Conservation (phyloP, 2,888 invertebrate species). For the Calliphora vomitoria region DNA sequence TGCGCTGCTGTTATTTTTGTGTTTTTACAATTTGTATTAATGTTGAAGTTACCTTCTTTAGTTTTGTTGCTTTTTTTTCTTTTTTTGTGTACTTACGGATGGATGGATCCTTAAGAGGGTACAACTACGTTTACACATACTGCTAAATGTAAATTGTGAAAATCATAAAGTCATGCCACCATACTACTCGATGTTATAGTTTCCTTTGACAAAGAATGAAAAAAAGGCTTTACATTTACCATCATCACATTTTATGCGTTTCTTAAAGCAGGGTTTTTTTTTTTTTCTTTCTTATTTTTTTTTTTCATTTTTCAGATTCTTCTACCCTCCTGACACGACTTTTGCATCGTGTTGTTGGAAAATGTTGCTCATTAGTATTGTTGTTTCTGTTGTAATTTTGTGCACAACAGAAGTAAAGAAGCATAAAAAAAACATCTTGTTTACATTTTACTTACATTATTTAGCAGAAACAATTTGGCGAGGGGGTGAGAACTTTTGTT, state of each 20-base stretch:
- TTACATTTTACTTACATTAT: constrained; percentile 52
- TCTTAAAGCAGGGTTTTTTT: constrained; percentile 5
- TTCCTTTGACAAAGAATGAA: constrained; percentile 47
- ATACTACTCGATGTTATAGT: constrained; percentile 36
- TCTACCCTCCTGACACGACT: background rate
- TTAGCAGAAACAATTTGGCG: constrained; percentile 22
- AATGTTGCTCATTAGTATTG: constrained; percentile 64
- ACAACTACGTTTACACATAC: background rate
- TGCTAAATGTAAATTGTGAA: constrained; percentile 24
- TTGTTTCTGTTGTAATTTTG: constrained; percentile 39
- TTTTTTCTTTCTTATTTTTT: background rate
- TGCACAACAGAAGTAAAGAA: background rate
- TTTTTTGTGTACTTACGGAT: constrained; percentile 1
- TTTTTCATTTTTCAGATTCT: constrained; percentile 9
- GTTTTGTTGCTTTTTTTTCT: constrained; percentile 11
- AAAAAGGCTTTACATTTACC: constrained; percentile 19
- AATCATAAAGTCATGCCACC: constrained; percentile 42
- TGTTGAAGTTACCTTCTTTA: constrained; percentile 55
- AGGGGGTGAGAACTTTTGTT: constrained; percentile 17
- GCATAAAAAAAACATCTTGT: constrained; percentile 60
- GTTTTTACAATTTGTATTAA: constrained; percentile 55
- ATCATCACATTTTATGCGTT: constrained; percentile 51
- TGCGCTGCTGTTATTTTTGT: constrained; percentile 29
- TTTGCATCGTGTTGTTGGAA: constrained; percentile 38
- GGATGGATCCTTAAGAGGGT: background rate